Percentiles rank a stretch among this genome's conserved stretches.
These are phyloP conservation scores for Heteromurus nitidus DNA, from an alignment of 2,888 invertebrate species.

Conservation along the genomic window DNA sequence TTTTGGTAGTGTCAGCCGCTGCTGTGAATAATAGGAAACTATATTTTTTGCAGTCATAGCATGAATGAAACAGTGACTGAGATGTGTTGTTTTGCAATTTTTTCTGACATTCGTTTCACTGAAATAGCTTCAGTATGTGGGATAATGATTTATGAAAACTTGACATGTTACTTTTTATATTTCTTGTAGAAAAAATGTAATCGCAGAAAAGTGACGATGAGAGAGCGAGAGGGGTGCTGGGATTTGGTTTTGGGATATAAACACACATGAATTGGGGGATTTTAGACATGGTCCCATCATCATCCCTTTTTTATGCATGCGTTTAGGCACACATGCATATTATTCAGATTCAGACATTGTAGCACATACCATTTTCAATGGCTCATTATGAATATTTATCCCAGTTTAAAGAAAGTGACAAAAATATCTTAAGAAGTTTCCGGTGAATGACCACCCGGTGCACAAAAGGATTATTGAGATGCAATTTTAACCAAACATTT, in stretches of 20 bases:
- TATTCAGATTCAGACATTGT: background rate
- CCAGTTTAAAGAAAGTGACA: slow-evolving; percentile 17
- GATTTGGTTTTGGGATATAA: background rate
- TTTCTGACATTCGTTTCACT: slow-evolving; percentile 9
- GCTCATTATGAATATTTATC: slow-evolving; percentile 6
- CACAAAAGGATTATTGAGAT: background rate
- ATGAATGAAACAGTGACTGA: slow-evolving; percentile 2
- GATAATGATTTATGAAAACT: slow-evolving; percentile 12
- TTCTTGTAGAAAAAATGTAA: background rate
- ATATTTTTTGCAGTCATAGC: background rate
- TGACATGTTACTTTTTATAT: background rate
- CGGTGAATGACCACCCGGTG: slow-evolving; percentile 4
- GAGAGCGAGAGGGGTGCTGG: background rate
- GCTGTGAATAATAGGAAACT: background rate
- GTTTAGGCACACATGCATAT: background rate
- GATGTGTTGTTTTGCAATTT: background rate
- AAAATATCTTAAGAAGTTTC: background rate
- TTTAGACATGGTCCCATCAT: slow-evolving; percentile 4
- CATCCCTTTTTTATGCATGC: background rate
- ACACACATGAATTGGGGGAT: background rate
- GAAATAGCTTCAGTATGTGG: no score
- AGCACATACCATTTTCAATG: background rate
- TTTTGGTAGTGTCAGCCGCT: background rate
- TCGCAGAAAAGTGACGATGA: background rate
- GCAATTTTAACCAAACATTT: background rate